phyloP scores from a whole-genome alignment of 2,113 vertebrate species.

The Falco punctatus region DNA sequence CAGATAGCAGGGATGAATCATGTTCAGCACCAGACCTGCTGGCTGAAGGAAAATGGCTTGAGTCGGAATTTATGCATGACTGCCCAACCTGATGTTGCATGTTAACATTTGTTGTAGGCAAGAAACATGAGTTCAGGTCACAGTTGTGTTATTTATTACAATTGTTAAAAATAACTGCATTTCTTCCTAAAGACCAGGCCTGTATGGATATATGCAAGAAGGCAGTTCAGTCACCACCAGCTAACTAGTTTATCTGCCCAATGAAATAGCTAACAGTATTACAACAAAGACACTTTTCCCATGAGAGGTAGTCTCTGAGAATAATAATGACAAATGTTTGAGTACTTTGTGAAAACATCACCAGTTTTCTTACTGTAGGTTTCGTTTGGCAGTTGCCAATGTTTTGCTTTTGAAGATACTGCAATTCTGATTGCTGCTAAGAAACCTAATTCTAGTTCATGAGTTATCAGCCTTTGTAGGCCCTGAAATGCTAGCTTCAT shows the following conservation, averaged over 20 bases:
- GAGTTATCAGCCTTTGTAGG: background rate
- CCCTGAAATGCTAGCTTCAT: background rate
- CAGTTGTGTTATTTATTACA: background rate
- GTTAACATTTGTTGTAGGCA: background rate
- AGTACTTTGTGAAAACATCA: background rate
- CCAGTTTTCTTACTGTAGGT: background rate
- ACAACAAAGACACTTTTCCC: background rate
- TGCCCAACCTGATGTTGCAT: background rate
- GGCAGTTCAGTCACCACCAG: background rate
- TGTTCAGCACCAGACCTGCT: background rate
- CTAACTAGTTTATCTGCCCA: background rate
- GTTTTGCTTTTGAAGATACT: background rate
- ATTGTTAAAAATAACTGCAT: background rate
- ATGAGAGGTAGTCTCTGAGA: background rate
- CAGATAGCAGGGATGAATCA: background rate
- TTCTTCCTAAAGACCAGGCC: background rate
- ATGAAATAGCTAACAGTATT: background rate
- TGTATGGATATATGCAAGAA: background rate
- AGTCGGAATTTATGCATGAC: background rate
- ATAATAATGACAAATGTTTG: background rate
- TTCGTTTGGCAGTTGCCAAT: background rate
- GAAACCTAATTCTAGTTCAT: background rate
- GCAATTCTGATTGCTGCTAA: background rate
- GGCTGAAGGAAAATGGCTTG: background rate
- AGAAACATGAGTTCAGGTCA: background rate